Base-by-base conservation (phyloP, 35 echinoderm and acorn worm genomes). In the Ptychodera flava region DNA sequence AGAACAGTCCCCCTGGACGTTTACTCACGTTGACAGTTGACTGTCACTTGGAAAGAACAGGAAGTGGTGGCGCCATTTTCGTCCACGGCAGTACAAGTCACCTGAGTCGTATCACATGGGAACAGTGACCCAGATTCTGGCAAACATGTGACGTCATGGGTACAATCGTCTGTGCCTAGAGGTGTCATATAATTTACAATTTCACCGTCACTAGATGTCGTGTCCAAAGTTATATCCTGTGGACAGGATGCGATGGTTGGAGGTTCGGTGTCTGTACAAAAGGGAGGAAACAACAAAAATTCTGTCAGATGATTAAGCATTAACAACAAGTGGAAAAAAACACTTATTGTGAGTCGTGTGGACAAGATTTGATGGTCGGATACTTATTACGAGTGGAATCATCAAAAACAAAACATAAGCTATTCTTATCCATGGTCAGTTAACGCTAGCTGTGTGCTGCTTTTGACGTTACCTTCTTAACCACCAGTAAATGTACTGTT, bases 51-150 rank as follows among this genome's bases (percentile, higher is more conserved):
- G 76, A 92, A 92, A 16, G 85, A 52, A 31, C 86, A 88, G 14
- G 82, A 37, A 34, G 76, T 78, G 2, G 33, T 0, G 81, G 84
- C 88, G 27, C 91, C 91, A 1, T 28, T 16, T 0, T 30, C 34
- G 16, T 92, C 91, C 28, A 32, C 85, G 77, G 88, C 88, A 53
- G 82, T 92, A 83, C 88, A 92, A 31, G 86, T 88, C 22, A 92
- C 91, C 36, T 83, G 81, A 32, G 86, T 85, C 1, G 87, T 85
- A 15, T 87, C 91, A 10, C 84, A 29, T 22, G 35, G 15, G 91
- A 92, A 92, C 45, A 64, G 22, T 35, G 53, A 36, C 33, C 91
- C 89, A 1, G 95, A 87, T 12, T 52, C 34, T 28, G 31, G n/a
- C 0, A 12, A 6, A 64, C 45, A 64, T 22, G 45, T 64, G 45